Evolutionary conservation across 37 sponge, comb jelly and placozoan species (phyloP).

Genomic region (Aplysina aerophoba): DNA sequence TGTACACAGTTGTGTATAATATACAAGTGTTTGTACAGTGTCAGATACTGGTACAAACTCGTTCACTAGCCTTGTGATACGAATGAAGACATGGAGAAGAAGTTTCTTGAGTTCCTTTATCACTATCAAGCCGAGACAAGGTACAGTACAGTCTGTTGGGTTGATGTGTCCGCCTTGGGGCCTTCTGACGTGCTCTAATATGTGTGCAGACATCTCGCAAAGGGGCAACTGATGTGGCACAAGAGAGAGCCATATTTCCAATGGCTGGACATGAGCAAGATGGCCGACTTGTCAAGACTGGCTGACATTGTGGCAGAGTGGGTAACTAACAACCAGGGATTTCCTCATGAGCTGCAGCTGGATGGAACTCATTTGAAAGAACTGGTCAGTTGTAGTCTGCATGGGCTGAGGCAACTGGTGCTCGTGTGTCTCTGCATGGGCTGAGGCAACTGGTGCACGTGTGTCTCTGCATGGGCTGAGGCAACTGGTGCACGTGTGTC

Average conservation of each 20-base stretch:
- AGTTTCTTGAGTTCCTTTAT: constrained; percentile 55
- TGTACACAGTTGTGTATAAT: background rate
- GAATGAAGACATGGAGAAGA: constrained; percentile 12
- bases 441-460: no score
- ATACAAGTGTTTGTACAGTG: background rate
- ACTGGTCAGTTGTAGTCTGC: constrained; percentile 45
- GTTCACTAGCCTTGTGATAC: background rate
- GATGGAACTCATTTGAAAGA: constrained; percentile 61
- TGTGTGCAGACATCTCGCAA: constrained; percentile 55
- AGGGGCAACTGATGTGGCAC: constrained; percentile 59
- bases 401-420: no score
- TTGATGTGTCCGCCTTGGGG: background rate
- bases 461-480: no score
- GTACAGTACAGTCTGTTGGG: constrained; percentile 30
- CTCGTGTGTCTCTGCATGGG: no score
- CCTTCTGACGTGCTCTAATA: background rate
- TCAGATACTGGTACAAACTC: no score
- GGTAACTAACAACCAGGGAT: constrained; percentile 40
- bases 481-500: no score
- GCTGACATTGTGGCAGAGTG: constrained; percentile 50
- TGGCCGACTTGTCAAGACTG: constrained; percentile 32
- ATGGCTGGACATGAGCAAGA: constrained; percentile 69
- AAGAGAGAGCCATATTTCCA: constrained; percentile 53
- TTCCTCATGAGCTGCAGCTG: constrained; percentile 59
- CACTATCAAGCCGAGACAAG: constrained; percentile 69